These are phyloP conservation scores for Cercopithecus neglectus DNA, from an alignment of 2,797 vertebrate genomes.

Conservation along the genomic window DNA sequence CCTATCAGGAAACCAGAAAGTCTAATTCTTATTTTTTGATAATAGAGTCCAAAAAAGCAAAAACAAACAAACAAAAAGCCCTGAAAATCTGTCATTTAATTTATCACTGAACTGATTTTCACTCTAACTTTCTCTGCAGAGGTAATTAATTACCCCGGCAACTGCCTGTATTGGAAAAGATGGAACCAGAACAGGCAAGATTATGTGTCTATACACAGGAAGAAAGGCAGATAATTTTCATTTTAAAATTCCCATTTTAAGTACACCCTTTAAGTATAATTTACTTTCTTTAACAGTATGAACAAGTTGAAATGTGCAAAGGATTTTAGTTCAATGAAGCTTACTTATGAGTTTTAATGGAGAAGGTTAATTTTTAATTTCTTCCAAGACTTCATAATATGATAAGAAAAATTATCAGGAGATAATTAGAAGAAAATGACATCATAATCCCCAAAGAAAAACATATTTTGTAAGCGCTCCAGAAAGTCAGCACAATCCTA, in stretches of 20 bases:
- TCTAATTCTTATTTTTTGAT: neutral
- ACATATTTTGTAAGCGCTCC: constrained; percentile 5
- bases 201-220: neutral
- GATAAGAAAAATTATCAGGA: constrained; percentile 45
- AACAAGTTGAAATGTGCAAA: neutral
- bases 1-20: neutral
- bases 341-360: constrained; percentile 33
- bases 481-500: constrained; percentile 59
- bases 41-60: neutral
- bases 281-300: neutral
- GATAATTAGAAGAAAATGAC: constrained; percentile 55
- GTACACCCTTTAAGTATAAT: neutral
- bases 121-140: neutral
- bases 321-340: neutral
- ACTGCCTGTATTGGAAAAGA: neutral
- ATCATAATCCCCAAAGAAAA: neutral
- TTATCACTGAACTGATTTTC: constrained; percentile 44
- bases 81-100: neutral
- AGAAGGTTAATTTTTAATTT: constrained; percentile 51
- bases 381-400: constrained; percentile 36
- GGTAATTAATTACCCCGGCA: neutral
- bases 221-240: constrained; percentile 25
- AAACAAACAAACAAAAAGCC: neutral
- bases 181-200: neutral
- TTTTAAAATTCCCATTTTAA: constrained; percentile 28